Conservation (phyloP, 2,797 vertebrate species). For the Emydoidea blandingii region DNA sequence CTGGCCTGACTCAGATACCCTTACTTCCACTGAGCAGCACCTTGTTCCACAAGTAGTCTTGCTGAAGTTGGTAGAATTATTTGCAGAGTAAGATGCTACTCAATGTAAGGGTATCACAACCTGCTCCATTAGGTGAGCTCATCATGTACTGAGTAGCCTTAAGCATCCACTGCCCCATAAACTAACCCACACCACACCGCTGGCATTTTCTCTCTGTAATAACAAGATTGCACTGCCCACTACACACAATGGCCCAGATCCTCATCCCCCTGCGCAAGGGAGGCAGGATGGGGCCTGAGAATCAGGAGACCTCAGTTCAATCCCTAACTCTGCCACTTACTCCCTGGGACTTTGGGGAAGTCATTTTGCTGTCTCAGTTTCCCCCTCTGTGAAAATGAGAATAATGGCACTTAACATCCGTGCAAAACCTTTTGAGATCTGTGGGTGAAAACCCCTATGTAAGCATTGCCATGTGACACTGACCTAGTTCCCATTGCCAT, state of each 20-base stretch:
- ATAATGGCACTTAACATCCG: neutral
- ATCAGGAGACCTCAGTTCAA: neutral
- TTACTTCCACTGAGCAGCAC: fast-evolving
- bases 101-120: neutral
- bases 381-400: neutral
- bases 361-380: neutral
- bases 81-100: neutral
- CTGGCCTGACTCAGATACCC: neutral
- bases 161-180: neutral
- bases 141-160: neutral
- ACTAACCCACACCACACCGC: neutral
- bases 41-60: fast-evolving
- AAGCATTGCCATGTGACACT: neutral
- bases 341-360: neutral
- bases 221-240: neutral
- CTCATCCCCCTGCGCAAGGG: neutral
- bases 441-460: neutral
- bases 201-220: neutral
- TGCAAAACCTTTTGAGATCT: neutral
- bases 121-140: neutral
- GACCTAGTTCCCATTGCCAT: neutral
- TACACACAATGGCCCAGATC: no score
- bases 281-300: neutral
- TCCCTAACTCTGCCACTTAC: neutral
- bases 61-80: neutral